Base-by-base conservation (phyloP, 1,140 invertebrate species). In the Scaptomyza hsui region DNA sequence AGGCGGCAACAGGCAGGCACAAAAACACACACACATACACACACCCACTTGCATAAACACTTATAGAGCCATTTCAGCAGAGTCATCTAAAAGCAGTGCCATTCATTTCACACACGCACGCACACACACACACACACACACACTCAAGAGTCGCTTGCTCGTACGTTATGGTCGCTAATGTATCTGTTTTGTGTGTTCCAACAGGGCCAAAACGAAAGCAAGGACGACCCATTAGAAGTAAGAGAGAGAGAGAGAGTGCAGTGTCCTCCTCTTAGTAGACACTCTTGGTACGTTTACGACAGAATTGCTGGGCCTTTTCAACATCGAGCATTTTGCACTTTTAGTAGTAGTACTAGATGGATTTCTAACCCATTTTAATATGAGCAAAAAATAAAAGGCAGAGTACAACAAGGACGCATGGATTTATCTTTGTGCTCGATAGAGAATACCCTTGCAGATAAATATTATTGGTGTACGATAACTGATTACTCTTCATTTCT, bases 121-220 rank as follows among this genome's bases (percentile, higher is more conserved):
- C 29, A n/a, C 13, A 12, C 60, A 59, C 47, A 29, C 26, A 68
- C 42, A 60, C 61, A 47, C 39, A 39, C 37, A 32, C 44, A 45
- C 56, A 62, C 44, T 39, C 51, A 55, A 48, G 64, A 19, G 62
- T 9, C 32, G 15, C 42, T 29, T 44, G 59, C 65, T 75, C 73
- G 57, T 72, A 75, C 57, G 81, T 72, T 62, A 49, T 75, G 82
- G 82, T 71, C 82, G 82, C 82, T 86, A 86, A 86, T 86, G 86
- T 78, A 72, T 86, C 82, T 86, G 82, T 82, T 86, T 86, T 81
- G 74, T 82, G 77, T 86, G 82, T 89, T 62, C 69, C 62, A 61
- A 45, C 55, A 56, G 53, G 61, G 39, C 26, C 39, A 39, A 56
- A 16, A 35, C 35, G 44, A 56, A 16, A 35, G 44, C 61, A 64